Evolutionary conservation across 2,888 invertebrate genomes (phyloP).

Genomic region (Drosophila pseudotalamancana): DNA sequence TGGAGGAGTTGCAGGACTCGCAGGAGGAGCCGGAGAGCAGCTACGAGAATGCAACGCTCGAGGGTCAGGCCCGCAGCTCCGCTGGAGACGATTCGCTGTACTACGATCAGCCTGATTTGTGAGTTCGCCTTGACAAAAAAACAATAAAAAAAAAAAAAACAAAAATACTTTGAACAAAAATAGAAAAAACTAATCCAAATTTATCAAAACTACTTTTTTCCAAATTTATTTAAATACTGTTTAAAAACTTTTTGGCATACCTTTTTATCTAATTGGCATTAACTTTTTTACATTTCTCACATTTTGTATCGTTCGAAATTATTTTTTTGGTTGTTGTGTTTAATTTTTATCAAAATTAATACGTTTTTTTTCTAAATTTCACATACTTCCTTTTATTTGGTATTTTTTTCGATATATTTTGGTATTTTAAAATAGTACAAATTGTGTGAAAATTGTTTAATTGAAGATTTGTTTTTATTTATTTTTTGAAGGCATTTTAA

Average conservation of each 20-base stretch:
- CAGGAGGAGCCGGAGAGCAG: slow-evolving; percentile 54
- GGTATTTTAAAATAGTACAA: slow-evolving; percentile 57
- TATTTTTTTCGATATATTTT: slow-evolving; percentile 22
- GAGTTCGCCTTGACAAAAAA: slow-evolving; percentile 70
- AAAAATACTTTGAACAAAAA: too few species aligned
- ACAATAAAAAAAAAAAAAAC: slow-evolving; percentile 13
- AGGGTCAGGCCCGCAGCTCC: slow-evolving; percentile 62
- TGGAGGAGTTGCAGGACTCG: slow-evolving; percentile 41
- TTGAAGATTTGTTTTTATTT: slow-evolving; percentile 11
- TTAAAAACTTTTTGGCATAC: slow-evolving; percentile 26
- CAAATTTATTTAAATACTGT: slow-evolving; percentile 33
- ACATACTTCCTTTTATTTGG: not conserved
- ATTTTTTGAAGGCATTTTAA: slow-evolving; percentile 36
- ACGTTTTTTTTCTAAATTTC: slow-evolving; percentile 24
- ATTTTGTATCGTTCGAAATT: slow-evolving; percentile 67
- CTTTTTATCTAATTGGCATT: slow-evolving; percentile 52
- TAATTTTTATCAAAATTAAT: slow-evolving; percentile 14
- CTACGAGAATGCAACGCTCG: slow-evolving; percentile 74
- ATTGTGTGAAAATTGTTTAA: slow-evolving; percentile 48
- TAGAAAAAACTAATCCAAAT: slow-evolving; percentile 32
- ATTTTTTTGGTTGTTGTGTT: slow-evolving; percentile 59
- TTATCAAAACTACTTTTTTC: slow-evolving; percentile 31
- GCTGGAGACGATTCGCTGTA: slow-evolving; percentile 80
- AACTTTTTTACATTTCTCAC: slow-evolving; percentile 56
- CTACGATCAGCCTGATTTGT: slow-evolving; percentile 83